phyloP scores from a whole-genome alignment of 2,113 vertebrate species.

The Lamprotornis superbus region DNA sequence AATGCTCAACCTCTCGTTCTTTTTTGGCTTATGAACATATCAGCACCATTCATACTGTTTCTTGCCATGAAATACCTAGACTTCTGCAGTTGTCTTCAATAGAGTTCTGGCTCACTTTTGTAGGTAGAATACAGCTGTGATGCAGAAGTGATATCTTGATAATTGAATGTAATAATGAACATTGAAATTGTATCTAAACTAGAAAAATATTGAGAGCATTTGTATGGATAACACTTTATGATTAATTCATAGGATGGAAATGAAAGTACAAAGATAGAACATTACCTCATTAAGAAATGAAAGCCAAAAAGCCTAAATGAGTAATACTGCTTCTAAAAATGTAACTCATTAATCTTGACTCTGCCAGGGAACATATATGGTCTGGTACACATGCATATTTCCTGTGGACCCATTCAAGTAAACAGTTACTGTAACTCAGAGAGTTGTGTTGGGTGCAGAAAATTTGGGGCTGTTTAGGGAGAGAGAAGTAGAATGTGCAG shows the following conservation, averaged over 20 bases:
- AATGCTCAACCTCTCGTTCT: neutral
- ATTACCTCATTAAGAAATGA: constrained; percentile 14
- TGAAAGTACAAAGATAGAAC: neutral
- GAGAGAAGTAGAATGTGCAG: neutral
- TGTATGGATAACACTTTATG: neutral
- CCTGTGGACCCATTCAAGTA: neutral
- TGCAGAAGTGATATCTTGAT: neutral
- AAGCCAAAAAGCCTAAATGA: constrained; percentile 6
- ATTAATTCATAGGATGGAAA: constrained; percentile 25
- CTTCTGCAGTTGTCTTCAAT: neutral
- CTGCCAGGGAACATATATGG: neutral
- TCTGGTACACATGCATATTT: neutral
- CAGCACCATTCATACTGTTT: neutral
- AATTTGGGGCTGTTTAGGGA: neutral
- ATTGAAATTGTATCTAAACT: neutral
- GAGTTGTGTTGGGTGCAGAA: neutral
- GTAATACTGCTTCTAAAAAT: constrained; percentile 14
- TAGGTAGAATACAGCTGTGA: neutral
- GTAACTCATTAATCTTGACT: neutral
- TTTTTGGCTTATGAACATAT: neutral
- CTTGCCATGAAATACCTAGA: neutral
- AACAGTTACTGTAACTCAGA: neutral
- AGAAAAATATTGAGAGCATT: neutral
- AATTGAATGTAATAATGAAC: neutral
- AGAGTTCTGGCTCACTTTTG: neutral